Percentiles rank a stretch among this genome's conserved stretches.
Evolutionary conservation across 2,113 vertebrate genomes (phyloP).

Genomic region (Melanotaenia duboulayi): DNA sequence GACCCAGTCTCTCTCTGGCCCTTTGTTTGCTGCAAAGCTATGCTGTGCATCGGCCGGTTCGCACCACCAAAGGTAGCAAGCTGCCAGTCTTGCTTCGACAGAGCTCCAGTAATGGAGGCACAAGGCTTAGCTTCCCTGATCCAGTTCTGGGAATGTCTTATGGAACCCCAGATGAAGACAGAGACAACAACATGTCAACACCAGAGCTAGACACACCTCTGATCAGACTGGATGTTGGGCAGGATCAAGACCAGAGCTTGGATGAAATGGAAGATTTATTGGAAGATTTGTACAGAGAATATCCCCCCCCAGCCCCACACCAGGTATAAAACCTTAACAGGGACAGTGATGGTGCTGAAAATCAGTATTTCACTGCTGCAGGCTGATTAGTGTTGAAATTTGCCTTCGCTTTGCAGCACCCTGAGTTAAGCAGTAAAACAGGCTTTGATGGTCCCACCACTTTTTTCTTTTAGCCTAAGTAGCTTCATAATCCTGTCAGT

Average conservation of each 20-base stretch:
- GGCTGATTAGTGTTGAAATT: conserved; percentile 5
- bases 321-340: conserved; percentile 81
- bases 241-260: conserved; percentile 77
- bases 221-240: conserved; percentile 70
- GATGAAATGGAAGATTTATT: conserved; percentile 87
- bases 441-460: conserved; percentile 22
- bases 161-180: conserved; percentile 40
- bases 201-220: conserved; percentile 77
- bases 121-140: conserved; percentile 64
- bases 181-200: conserved; percentile 37
- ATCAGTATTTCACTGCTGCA: background rate
- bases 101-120: conserved; percentile 63
- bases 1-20: conserved; percentile 83
- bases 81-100: conserved; percentile 87
- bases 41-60: conserved; percentile 86
- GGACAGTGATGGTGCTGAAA: conserved; percentile 4
- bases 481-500: conserved; percentile 51
- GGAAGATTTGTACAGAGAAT: conserved; percentile 90
- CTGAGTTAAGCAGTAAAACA: conserved; percentile 3
- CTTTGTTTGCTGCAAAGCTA: conserved; percentile 87
- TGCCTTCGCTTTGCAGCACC: conserved; percentile 6
- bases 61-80: conserved; percentile 87
- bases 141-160: conserved; percentile 43
- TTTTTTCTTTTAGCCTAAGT: conserved; percentile 26
- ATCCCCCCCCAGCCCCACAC: conserved; percentile 85